Base-by-base conservation (phyloP, 2,113 vertebrate genomes). In the Todiramphus chloris region DNA sequence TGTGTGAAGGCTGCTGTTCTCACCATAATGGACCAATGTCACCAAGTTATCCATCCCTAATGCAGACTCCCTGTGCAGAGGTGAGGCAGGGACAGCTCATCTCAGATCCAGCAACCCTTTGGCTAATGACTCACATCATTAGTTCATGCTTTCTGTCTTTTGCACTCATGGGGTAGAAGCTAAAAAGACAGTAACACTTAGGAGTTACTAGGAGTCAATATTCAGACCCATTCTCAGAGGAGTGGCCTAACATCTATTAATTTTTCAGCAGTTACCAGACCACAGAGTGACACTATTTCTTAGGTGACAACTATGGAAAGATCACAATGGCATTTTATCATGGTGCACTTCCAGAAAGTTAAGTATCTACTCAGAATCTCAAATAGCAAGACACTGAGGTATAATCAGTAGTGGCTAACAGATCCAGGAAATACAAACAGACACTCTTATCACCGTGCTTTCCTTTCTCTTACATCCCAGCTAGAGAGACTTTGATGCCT, bases 21-120 rank as follows among this genome's bases (percentile, higher is more conserved):
- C 33, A 33, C 5, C 4, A 4, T 33, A 39, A 15, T 10, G 31
- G 16, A 44, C 9, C 0, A 0, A 23, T 33, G 16, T 50, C 37
- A n/a, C 19, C 39, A 58, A 44, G 23, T 25, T 50, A 16, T 39
- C 64, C 58, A 53, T 41, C 35, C 19, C 19, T 43, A 33, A 55
- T 16, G 30, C n/a, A 80, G 56, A 35, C 21, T 5, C 9, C 19
- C 23, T 64, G 11, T 39, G 35, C 50, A 37, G 17, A 51, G 39
- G 30, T 35, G 43, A n/a, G 4, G 15, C 8, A 46, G 63, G 37
- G 25, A 58, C 10, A 24, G 33, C 3, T 81, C 33, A 2, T 58
- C 30, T 64, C n/a, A 81, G 14, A 35, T 7, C 14, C 25, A 53
- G 37, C 17, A 86, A 19, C 7, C 11, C 14, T 51, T 64, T 21